Evolutionary conservation across 1,140 invertebrate species (phyloP).

Genomic region (Drosophila kepulauana): DNA sequence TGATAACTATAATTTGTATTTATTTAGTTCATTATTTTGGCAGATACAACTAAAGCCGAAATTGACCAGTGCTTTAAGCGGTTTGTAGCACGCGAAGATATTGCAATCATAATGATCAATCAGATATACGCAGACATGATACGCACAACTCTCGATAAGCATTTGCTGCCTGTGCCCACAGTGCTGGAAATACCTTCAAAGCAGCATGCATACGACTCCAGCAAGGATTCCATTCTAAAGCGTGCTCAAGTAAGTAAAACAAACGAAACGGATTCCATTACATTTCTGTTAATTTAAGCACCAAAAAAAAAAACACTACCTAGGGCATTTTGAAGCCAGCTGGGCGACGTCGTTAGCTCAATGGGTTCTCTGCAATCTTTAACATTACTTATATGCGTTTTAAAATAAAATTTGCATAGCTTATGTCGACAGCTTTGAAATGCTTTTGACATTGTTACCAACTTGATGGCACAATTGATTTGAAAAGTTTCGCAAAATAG

Average conservation of each 20-base stretch:
- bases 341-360: slow-evolving; percentile 29
- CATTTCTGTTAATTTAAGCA: not conserved
- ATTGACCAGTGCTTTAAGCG: slow-evolving; percentile 98
- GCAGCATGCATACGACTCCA: slow-evolving; percentile 99
- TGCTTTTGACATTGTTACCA: slow-evolving; percentile 55
- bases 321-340: slow-evolving; percentile 55
- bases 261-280: not conserved
- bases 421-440: slow-evolving; percentile 40
- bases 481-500: slow-evolving; percentile 46
- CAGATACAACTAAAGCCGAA: slow-evolving; percentile 96
- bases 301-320: not conserved
- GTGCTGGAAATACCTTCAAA: slow-evolving; percentile 99
- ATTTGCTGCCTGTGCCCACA: slow-evolving; percentile 95
- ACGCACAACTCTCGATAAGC: slow-evolving; percentile 96
- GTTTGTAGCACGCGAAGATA: slow-evolving; percentile 97
- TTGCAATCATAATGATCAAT: slow-evolving; percentile 99
- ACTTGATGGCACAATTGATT: slow-evolving; percentile 55
- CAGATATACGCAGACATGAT: slow-evolving; percentile 99
- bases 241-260: slow-evolving; percentile 91
- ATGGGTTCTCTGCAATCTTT: not conserved
- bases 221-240: slow-evolving; percentile 98
- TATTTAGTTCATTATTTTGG: slow-evolving; percentile 71
- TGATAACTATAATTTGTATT: not conserved
- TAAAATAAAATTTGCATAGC: slow-evolving; percentile 58
- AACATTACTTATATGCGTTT: slow-evolving; percentile 8